Base-by-base conservation (phyloP, 1,140 invertebrate genomes). In the Nymphalis io region DNA sequence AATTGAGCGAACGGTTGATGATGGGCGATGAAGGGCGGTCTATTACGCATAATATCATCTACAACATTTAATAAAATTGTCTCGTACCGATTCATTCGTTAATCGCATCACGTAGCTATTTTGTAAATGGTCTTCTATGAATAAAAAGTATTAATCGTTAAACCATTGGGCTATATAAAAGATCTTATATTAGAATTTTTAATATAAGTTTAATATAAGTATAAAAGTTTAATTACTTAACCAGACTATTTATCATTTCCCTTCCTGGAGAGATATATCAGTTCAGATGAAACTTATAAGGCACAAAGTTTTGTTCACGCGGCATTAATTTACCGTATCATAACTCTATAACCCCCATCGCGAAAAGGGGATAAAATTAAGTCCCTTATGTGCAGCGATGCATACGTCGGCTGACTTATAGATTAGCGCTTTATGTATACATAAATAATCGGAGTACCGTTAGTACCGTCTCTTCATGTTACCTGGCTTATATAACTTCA, bases 341-440 rank as follows among this genome's bases (percentile, higher is more conserved):
- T 53, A 53, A 53, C 48, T 53, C 15, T n/a, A 4, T 21, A 21
- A 21, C 10, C 18, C 18, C 48, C 48, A 33, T 33, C 27, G 27
- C 18, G 18, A 18, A 18, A 21, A 21, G 18, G 48, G 48, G 48
- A 53, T 21, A 18, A 20, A 48, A 48, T 53, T 21, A 33, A 62
- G 21, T 39, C 23, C 13, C 38, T 62, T 44, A 48, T 23, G 46
- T 62, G 60, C 44, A 46, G 3, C 39, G 40, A 40, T 40, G 23
- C 60, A 61, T 48, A 61, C 60, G 48, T n/a, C 21, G 15, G n/a
- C 57, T 39, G 12, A 23, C 69, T 71, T 61, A 44, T 12, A 21
- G 67, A 61, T 69, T 57, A 69, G 46, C 46, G 20, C 38, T 42
- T 71, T 65, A 71, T 65, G 62, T 55, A 48, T 65, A 38, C 62